Evolutionary conservation across 2,113 vertebrate species (phyloP).

Genomic region (Plecotus auritus): DNA sequence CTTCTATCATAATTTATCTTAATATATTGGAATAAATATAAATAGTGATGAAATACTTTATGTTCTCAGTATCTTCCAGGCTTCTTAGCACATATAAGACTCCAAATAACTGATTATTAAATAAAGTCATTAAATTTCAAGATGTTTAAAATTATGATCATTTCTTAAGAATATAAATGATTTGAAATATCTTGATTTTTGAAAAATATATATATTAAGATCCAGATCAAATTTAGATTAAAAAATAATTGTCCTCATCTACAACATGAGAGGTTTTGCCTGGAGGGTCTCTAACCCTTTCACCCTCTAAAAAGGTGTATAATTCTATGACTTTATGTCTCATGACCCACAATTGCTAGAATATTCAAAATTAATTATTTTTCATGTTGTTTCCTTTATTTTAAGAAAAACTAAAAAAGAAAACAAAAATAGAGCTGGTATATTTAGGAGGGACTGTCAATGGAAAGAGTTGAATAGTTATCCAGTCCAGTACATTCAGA

Average conservation of each 20-base stretch:
- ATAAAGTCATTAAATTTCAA: neutral
- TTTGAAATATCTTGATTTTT: neutral
- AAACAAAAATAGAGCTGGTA: neutral
- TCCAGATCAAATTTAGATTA: neutral
- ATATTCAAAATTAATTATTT: neutral
- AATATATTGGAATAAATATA: neutral
- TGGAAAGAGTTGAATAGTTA: neutral
- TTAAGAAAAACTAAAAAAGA: neutral
- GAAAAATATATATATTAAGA: constrained; percentile 27
- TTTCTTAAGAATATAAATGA: neutral
- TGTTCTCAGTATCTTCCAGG: neutral
- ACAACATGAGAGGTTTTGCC: neutral
- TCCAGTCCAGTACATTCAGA: neutral
- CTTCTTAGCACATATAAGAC: neutral
- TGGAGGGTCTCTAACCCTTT: neutral
- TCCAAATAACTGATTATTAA: neutral
- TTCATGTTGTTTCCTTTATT: neutral
- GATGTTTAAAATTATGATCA: neutral
- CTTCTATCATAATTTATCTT: neutral
- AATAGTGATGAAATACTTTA: neutral
- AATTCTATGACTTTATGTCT: constrained; percentile 20
- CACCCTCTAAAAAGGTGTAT: neutral
- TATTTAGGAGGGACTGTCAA: constrained; percentile 2
- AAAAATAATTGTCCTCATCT: neutral
- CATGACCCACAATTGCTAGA: neutral